Conservation (phyloP, 2,113 vertebrate species). For the Chlamydotis undulata region DNA sequence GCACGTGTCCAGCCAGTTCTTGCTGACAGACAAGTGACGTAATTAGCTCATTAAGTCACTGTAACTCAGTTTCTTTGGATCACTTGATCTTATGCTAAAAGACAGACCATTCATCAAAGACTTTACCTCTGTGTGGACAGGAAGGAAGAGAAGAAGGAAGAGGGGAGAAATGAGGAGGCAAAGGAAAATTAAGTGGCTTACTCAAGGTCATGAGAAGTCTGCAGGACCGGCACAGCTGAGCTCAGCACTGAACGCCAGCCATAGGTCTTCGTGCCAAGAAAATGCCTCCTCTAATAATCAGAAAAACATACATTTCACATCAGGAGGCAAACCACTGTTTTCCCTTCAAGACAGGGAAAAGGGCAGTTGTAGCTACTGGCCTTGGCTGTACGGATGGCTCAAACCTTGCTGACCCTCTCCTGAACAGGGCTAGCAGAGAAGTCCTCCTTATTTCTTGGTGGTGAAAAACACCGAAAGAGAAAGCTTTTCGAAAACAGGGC, state of each 20-base stretch:
- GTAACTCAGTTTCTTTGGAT: background rate
- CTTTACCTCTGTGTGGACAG: background rate
- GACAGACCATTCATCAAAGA: slow-evolving; percentile 5
- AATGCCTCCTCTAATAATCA: background rate
- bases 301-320: background rate
- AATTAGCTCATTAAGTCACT: slow-evolving; percentile 36
- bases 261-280: background rate
- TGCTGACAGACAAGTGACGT: background rate
- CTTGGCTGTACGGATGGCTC: background rate
- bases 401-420: background rate
- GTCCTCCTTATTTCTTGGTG: background rate
- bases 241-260: background rate
- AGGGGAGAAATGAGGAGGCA: background rate
- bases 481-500: background rate
- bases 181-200: background rate
- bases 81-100: slow-evolving; percentile 1
- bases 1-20: background rate
- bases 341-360: background rate
- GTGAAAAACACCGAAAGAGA: background rate
- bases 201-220: background rate
- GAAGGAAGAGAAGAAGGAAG: background rate
- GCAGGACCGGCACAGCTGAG: background rate
- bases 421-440: background rate
- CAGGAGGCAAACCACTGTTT: background rate
- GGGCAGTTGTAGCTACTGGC: background rate